Evolutionary conservation across 2,797 vertebrate species (phyloP).

Genomic region (Eurystomus glaucurus): DNA sequence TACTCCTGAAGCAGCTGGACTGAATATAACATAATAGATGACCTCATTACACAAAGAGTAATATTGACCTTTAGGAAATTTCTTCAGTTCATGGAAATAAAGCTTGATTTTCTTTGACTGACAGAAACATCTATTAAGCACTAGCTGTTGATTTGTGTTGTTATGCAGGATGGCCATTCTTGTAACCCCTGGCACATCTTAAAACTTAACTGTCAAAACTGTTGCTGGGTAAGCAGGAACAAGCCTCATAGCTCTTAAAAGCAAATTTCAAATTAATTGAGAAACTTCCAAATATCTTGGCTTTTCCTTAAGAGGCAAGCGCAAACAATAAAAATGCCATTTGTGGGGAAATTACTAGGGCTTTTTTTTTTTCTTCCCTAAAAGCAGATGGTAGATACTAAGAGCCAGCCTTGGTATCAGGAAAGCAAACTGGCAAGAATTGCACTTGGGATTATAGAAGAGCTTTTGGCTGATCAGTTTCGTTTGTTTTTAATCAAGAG

Average conservation of each 20-base stretch:
- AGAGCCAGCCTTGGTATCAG: background rate
- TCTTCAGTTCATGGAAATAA: background rate
- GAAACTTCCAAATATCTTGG: background rate
- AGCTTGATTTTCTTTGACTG: background rate
- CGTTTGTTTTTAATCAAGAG: constrained; percentile 41
- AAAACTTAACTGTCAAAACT: background rate
- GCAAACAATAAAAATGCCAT: background rate
- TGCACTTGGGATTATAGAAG: background rate
- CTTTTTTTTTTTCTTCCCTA: background rate
- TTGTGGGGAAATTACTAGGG: background rate
- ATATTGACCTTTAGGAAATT: background rate
- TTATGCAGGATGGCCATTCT: background rate
- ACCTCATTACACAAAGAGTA: background rate
- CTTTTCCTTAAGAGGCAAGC: background rate
- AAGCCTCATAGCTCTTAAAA: background rate
- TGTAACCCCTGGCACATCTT: background rate
- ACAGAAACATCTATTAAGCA: background rate
- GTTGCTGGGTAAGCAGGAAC: background rate
- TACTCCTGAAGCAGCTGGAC: background rate
- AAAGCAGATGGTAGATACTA: constrained; percentile 15
- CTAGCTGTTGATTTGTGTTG: background rate
- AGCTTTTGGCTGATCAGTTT: background rate
- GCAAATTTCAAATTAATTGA: background rate
- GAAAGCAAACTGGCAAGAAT: constrained; percentile 6
- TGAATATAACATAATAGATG: background rate